Conservation (phyloP, 37 sponge, comb jelly and placozoan genomes). For the Cliona cf. orientalis region DNA sequence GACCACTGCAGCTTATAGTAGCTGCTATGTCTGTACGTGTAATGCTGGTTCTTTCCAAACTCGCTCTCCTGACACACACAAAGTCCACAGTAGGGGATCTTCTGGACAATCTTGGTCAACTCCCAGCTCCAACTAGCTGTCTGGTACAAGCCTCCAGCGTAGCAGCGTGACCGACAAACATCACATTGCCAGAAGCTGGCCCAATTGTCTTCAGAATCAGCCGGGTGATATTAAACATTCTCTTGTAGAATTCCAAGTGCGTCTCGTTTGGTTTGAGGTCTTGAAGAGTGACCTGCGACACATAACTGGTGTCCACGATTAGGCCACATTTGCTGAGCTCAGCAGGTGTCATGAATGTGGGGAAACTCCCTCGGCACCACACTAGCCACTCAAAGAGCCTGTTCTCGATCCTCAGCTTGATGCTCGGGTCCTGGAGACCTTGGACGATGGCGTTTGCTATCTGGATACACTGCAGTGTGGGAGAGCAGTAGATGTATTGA, state of each 20-base stretch:
- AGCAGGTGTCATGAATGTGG: conserved; percentile 69
- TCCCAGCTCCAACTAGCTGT: conserved; percentile 83
- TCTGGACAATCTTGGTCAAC: conserved; percentile 88
- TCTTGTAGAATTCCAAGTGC: conserved; percentile 79
- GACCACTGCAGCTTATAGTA: too few species aligned
- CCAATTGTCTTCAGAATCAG: conserved; percentile 68
- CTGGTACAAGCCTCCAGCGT: conserved; percentile 88
- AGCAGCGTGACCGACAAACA: conserved; percentile 91
- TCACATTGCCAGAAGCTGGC: conserved; percentile 54
- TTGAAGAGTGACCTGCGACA: conserved; percentile 61
- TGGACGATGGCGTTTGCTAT: conserved; percentile 85
- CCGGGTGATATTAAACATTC: conserved; percentile 79
- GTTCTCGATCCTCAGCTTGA: conserved; percentile 78
- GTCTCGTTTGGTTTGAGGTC: conserved; percentile 86
- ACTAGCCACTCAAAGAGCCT: conserved; percentile 96
- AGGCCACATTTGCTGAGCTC: conserved; percentile 79
- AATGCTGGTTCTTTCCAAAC: conserved; percentile 49
- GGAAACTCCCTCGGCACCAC: conserved; percentile 80
- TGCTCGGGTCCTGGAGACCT: conserved; percentile 65
- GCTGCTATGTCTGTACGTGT: too few species aligned
- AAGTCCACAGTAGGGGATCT: conserved; percentile 88
- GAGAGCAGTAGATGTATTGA: conserved; percentile 78
- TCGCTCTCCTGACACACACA: conserved; percentile 83
- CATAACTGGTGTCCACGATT: conserved; percentile 71
- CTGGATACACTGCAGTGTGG: conserved; percentile 90